Evolutionary conservation across 2,888 invertebrate genomes (phyloP).

Genomic region (Bhutanitis thaidina): DNA sequence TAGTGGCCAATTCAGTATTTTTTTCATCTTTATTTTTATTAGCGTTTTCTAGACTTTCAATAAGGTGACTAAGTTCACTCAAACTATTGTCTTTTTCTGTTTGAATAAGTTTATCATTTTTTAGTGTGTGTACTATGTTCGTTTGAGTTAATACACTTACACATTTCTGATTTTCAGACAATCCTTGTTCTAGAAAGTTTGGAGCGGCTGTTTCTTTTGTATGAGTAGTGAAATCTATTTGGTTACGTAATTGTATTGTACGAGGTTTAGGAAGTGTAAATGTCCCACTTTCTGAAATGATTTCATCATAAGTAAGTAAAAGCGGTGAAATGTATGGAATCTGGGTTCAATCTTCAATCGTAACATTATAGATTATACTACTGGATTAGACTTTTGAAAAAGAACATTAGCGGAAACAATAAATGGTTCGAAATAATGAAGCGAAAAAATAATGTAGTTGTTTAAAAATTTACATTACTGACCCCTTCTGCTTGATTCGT

Average conservation of each 20-base stretch:
- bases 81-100: constrained; percentile 42
- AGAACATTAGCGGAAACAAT: too few species aligned
- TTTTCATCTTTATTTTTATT: constrained; percentile 48
- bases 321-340: too few species aligned
- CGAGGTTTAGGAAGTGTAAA: constrained; percentile 49
- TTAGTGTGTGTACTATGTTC: constrained; percentile 24
- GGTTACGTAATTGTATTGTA: constrained; percentile 8
- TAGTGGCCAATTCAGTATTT: constrained; percentile 28
- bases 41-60: constrained; percentile 37
- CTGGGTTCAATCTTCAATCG: too few species aligned
- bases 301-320: too few species aligned
- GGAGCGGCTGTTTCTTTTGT: constrained; percentile 2
- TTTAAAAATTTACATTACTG: constrained; percentile 22
- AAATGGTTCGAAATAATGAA: too few species aligned
- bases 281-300: constrained; percentile 50
- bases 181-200: constrained; percentile 19
- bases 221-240: neutral
- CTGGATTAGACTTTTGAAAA: too few species aligned
- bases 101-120: constrained; percentile 40
- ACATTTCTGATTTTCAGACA: constrained; percentile 23
- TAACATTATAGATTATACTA: too few species aligned
- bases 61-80: constrained; percentile 32
- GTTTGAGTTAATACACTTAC: constrained; percentile 48
- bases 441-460: too few species aligned
- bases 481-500: constrained; percentile 51